A percentile compares a stretch with the other conserved stretches of the same genome.
Evolutionary conservation across 2,888 invertebrate genomes (phyloP).

Genomic region (Cepaea hortensis): DNA sequence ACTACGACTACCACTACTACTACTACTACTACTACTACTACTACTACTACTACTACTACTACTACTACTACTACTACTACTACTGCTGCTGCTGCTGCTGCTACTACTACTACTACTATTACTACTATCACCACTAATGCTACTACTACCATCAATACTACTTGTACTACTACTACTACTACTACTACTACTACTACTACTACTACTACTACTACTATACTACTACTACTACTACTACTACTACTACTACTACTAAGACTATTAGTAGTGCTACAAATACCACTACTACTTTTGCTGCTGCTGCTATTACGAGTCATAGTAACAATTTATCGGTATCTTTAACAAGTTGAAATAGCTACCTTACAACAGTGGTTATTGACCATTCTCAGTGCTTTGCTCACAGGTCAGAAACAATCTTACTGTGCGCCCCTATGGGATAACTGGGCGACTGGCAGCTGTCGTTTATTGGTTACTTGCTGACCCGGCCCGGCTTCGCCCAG

Average conservation of each 20-base stretch:
- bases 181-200: slow-evolving; percentile 16
- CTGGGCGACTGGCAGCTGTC: too few relatives aligned
- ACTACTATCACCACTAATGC: slow-evolving; percentile 35
- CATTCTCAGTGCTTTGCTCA: too few relatives aligned
- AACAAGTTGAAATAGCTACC: background rate
- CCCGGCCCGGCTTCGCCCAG: too few relatives aligned
- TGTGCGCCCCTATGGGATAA: too few relatives aligned
- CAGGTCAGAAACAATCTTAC: too few relatives aligned
- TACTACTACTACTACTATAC: slow-evolving; percentile 22
- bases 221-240: too few relatives aligned
- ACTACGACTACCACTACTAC: slow-evolving; percentile 40
- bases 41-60: too few relatives aligned
- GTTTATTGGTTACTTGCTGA: too few relatives aligned
- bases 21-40: background rate
- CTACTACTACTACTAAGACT: too few relatives aligned
- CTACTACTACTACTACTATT: slow-evolving; percentile 34
- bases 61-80: background rate
- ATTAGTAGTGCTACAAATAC: too few relatives aligned
- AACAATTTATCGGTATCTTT: background rate
- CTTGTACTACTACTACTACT: slow-evolving; percentile 30
- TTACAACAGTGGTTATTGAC: background rate
- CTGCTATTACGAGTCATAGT: too few relatives aligned
- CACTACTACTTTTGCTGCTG: too few relatives aligned
- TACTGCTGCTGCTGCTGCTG: background rate
- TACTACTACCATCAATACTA: slow-evolving; percentile 37